Percentiles rank a stretch among this genome's conserved stretches.
Conservation (phyloP, 2,797 vertebrate genomes). For the Caiman crocodilus region DNA sequence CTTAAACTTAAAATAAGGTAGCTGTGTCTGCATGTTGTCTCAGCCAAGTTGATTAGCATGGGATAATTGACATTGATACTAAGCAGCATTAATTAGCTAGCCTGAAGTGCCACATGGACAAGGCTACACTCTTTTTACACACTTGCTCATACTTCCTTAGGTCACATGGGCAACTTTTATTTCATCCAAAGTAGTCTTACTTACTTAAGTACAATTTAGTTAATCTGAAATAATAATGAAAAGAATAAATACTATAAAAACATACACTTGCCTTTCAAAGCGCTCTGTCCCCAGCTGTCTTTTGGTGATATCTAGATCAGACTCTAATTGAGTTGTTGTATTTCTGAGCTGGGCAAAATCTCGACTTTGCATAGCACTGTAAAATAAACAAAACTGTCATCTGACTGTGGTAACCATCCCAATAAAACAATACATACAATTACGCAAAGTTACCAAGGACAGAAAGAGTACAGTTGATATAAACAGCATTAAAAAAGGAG, state of each 20-base stretch:
- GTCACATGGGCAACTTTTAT: not conserved
- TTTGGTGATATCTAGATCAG: slow-evolving; percentile 83
- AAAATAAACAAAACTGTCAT: slow-evolving; percentile 23
- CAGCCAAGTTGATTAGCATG: too few relatives aligned
- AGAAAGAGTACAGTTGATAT: not conserved
- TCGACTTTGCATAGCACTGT: slow-evolving; percentile 75
- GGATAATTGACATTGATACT: too few relatives aligned
- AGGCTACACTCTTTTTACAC: not conserved
- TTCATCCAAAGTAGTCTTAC: not conserved
- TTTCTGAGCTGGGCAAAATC: slow-evolving; percentile 84
- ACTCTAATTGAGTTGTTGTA: slow-evolving; percentile 79
- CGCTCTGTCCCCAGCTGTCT: slow-evolving; percentile 83
- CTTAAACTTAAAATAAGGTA: too few relatives aligned
- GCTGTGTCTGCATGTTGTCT: too few relatives aligned
- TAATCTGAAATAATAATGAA: slow-evolving; percentile 10
- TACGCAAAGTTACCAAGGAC: slow-evolving; percentile 21
- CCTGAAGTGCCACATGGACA: too few relatives aligned
- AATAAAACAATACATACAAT: slow-evolving; percentile 23
- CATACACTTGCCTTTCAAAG: slow-evolving; percentile 83
- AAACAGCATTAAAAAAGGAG: not conserved
- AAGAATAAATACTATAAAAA: not conserved
- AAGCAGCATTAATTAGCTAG: too few relatives aligned
- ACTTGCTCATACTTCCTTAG: not conserved
- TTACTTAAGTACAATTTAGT: slow-evolving; percentile 2
- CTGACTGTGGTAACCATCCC: not conserved